Evolutionary conservation across 2,888 invertebrate species (phyloP), one percentile per base, ranked within the genome.

Genomic region (Nebria brevicollis): DNA sequence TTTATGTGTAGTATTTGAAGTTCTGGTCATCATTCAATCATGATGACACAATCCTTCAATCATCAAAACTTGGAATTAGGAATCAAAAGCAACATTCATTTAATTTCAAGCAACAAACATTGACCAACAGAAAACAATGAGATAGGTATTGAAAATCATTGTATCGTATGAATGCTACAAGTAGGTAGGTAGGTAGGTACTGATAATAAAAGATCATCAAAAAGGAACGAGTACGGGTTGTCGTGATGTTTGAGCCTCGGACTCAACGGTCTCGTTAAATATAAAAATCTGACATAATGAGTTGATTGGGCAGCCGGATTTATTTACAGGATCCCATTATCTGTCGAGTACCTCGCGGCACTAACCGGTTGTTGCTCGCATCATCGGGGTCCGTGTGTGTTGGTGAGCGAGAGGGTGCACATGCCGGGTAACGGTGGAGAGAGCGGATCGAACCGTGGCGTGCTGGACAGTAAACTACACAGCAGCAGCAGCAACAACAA

Each of bases 311-410:
- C 54, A 20, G 54, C 73, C 15, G 75, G 75, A 75, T 75, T 75
- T 75, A 75, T 75, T 25, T 65, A 75, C 75, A 34, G 43, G 75
- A 26, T 54, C 54, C 65, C 75, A 75, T 75, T 75, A 75, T 75
- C 75, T 75, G 75, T 54, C 74, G 74, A 54, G 42, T 34, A 20
- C n/a, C 41, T 74, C 25, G 41, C 68, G 68, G 68, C 68, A 54
- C 54, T 70, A 73, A 73, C 73, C 54, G 75, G 75, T 75, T 75
- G 25, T 43, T 25, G 75, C 25, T 26, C 20, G 54, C 26, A 70
- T 20, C 8, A 11, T 25, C 75, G 65, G 65, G 84, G 85, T 84
- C 84, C 83, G 82, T 85, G 84, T 83, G 83, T 66, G 77, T 20
- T 13, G 66, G 66, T 20, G 66, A 66, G 66, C 66, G 54, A 15